These are phyloP conservation scores for Acholoe squamosa DNA, from an alignment of 2,888 invertebrate genomes.

Conservation along the genomic window DNA sequence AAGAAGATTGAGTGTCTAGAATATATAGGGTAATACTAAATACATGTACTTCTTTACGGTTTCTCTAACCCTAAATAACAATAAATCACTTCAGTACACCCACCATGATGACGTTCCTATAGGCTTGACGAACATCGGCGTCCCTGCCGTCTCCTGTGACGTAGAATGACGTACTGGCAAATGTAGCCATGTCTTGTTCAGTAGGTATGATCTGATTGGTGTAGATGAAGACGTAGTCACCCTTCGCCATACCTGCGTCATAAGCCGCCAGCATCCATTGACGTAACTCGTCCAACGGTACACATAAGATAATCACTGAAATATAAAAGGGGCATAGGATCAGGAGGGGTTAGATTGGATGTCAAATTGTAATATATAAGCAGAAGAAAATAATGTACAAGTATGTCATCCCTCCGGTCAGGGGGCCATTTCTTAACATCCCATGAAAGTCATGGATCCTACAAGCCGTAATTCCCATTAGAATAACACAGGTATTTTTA, in stretches of 20 bases:
- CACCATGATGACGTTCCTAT: slow-evolving; percentile 77
- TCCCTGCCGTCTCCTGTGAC: slow-evolving; percentile 72
- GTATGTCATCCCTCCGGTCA: no score
- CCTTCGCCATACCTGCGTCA: slow-evolving; percentile 75
- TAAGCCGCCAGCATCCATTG: slow-evolving; percentile 76
- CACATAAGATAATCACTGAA: slow-evolving; percentile 77
- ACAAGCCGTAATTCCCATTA: no score
- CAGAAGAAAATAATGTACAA: no score
- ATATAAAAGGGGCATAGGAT: neutral
- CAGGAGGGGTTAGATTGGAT: no score
- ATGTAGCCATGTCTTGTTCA: slow-evolving; percentile 33
- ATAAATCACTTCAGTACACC: slow-evolving; percentile 66
- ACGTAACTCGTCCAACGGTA: slow-evolving; percentile 74
- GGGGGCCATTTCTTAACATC: no score
- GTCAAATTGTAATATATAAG: no score
- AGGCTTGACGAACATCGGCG: slow-evolving; percentile 73
- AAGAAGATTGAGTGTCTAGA: no score
- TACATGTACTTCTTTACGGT: no score
- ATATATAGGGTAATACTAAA: no score
- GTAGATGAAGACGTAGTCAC: slow-evolving; percentile 79
- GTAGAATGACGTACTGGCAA: slow-evolving; percentile 73
- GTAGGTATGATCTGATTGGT: slow-evolving; percentile 73
- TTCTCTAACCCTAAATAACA: no score
- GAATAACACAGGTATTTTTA: no score
- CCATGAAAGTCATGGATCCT: no score